These are phyloP conservation scores for Actinostola sp. DNA, from an alignment of 92 coral and sea anemone genomes.

Conservation along the genomic window DNA sequence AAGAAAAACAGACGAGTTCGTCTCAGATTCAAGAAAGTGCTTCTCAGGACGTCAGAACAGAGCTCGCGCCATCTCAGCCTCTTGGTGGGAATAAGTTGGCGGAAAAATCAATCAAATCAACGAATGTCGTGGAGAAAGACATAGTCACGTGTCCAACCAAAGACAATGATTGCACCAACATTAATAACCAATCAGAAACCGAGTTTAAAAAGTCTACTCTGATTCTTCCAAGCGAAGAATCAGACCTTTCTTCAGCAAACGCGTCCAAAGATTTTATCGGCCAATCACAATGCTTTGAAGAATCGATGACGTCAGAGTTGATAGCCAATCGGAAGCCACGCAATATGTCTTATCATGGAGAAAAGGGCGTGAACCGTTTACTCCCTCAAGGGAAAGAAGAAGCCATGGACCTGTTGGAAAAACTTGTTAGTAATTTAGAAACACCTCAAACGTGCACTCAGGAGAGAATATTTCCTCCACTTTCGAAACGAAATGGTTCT, in stretches of 20 bases:
- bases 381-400: slow-evolving; percentile 28
- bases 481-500: slow-evolving; percentile 46
- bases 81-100: background rate
- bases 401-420: slow-evolving; percentile 35
- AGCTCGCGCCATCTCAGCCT: no score
- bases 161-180: background rate
- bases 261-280: background rate
- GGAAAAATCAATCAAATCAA: slow-evolving; percentile 2
- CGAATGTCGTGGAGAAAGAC: background rate
- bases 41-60: no score
- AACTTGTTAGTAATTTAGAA: slow-evolving; percentile 61
- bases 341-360: background rate
- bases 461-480: slow-evolving; percentile 42
- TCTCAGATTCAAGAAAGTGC: slow-evolving; percentile 3
- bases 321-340: background rate
- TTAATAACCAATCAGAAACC: slow-evolving; percentile 3
- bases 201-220: background rate
- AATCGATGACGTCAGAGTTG: background rate
- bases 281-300: background rate
- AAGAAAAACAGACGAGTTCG: slow-evolving; percentile 1
- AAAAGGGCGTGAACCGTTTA: background rate
- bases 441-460: slow-evolving; percentile 51
- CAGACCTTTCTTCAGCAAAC: background rate
- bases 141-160: background rate
- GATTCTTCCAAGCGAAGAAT: no score